Base-by-base conservation (phyloP, 2,797 vertebrate genomes). In the Falco columbarius region DNA sequence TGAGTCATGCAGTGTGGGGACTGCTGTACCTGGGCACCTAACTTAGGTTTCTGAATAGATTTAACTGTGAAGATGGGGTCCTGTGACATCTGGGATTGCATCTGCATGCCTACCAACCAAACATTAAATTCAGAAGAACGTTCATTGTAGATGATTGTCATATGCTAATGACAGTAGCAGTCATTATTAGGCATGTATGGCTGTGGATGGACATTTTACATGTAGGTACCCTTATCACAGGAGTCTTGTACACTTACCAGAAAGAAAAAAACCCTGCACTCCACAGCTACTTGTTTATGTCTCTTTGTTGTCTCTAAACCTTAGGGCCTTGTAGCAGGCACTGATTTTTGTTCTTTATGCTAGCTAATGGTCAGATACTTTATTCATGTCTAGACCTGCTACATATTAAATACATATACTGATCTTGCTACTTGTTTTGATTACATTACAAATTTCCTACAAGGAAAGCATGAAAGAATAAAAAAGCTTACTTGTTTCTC, bases 401-500 rank as follows among this genome's bases (percentile, higher is more conserved):
- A 52, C 44, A 32, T 89, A 80, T 85, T 77, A 91, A 96, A 85
- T 87, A 63, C 6, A 34, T 68, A 56, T 36, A 81, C 62, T 46
- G n/a, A 56, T 61, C 72, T 95, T 87, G 10, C 26, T 79, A 22
- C 58, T 87, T 96, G 90, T 89, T 95, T 91, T 94, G 71, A 85
- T 89, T 90, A 74, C 44, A 77, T 96, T 91, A 91, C 38, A 70
- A 52, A 68, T 95, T 87, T 93, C 34, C 52, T 89, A 89, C 27
- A 85, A 82, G 47, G 12, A 91, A 5, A 87, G 18, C 42, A 71
- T 59, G 63, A 87, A 82, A 76, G 49, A 88, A 63, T 61, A 61
- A 81, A 90, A 93, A 80, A 65, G 3, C 32, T 77, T 81, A 52
- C 44, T 88, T 94, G 36, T 68, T 88, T 88, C 29, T 18, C 32